phyloP scores from a whole-genome alignment of 1,140 invertebrate species.

The Anastrepha obliqua region DNA sequence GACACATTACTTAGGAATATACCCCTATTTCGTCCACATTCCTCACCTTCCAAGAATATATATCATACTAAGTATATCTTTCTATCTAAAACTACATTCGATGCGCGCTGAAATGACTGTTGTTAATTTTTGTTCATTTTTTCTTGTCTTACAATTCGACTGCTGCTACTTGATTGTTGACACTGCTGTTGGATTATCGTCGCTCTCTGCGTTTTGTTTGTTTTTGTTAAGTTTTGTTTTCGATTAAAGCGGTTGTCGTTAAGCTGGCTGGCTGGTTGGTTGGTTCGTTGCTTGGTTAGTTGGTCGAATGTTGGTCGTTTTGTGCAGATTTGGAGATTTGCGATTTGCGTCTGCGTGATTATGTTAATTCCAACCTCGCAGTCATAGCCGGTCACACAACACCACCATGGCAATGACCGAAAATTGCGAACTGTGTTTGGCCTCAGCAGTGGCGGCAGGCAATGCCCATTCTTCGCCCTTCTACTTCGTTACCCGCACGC shows the following conservation, averaged over 20 bases:
- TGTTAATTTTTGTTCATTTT: too few relatives aligned
- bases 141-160: neutral
- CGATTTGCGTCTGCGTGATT: constrained; percentile 41
- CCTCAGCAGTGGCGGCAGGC: neutral
- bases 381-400: neutral
- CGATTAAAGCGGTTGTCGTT: neutral
- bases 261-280: neutral
- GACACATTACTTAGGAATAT: too few relatives aligned
- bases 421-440: constrained; percentile 24
- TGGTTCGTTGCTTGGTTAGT: neutral
- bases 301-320: neutral
- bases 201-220: neutral
- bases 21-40: too few relatives aligned
- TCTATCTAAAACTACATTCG: too few relatives aligned
- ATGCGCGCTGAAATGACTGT: too few relatives aligned
- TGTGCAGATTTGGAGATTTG: constrained; percentile 35
- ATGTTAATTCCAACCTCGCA: constrained; percentile 34
- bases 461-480: neutral
- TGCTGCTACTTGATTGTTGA: neutral
- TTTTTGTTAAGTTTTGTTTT: neutral
- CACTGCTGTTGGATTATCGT: neutral
- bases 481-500: neutral
- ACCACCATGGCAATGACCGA: constrained; percentile 35
- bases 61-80: too few relatives aligned
- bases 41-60: too few relatives aligned